Conservation (phyloP, 2,113 vertebrate species). For the Carassius gibelio region DNA sequence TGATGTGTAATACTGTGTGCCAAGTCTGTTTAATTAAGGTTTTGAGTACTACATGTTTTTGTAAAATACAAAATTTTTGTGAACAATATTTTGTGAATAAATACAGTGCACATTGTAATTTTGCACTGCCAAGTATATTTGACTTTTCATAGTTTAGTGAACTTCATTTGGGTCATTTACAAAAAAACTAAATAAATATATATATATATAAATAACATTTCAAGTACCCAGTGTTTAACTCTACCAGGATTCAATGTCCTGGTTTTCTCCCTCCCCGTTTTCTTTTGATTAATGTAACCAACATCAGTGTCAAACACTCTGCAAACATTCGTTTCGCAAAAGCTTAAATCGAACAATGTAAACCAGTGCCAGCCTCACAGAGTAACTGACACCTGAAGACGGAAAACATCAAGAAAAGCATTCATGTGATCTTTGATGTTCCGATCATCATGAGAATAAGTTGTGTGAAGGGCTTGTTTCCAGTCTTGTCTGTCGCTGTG, state of each 20-base stretch:
- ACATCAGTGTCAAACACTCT: background rate
- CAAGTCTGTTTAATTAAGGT: background rate
- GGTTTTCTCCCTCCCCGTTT: background rate
- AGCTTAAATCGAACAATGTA: background rate
- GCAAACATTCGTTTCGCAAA: background rate
- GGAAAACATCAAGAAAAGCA: background rate
- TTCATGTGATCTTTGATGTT: background rate
- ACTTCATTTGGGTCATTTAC: background rate
- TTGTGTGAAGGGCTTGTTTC: background rate
- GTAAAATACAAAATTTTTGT: background rate
- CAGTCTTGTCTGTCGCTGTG: background rate
- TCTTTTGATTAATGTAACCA: background rate
- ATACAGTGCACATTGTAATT: too few relatives aligned
- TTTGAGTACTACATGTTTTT: background rate
- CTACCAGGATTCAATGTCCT: slow-evolving; percentile 35
- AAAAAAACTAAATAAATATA: background rate
- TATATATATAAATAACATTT: background rate
- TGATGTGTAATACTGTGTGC: background rate
- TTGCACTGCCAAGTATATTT: too few relatives aligned
- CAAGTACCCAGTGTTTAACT: background rate
- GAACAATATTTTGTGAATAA: background rate
- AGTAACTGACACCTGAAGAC: background rate
- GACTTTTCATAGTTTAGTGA: too few relatives aligned
- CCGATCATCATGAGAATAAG: slow-evolving; percentile 16
- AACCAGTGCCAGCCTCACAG: background rate